Conservation (phyloP, 2,888 invertebrate species). For the Patella ulyssiponensis region DNA sequence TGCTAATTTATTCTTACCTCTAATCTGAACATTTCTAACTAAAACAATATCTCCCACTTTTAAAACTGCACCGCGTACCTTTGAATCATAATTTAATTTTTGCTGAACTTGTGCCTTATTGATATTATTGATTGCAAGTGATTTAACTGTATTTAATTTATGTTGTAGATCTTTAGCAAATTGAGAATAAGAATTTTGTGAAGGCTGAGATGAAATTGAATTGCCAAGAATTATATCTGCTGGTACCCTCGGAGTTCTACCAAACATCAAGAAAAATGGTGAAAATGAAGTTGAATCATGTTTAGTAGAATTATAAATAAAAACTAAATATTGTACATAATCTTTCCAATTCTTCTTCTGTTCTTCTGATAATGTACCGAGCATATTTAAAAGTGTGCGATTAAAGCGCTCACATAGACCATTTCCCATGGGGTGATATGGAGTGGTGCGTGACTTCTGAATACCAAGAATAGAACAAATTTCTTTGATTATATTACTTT, state of each 20-base stretch:
- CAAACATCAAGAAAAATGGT: slow-evolving; percentile 36
- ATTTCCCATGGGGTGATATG: slow-evolving; percentile 32
- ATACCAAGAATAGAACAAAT: slow-evolving; percentile 26
- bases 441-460: slow-evolving; percentile 30
- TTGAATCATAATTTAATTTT: slow-evolving; percentile 23
- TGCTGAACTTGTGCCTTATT: slow-evolving; percentile 14
- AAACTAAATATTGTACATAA: slow-evolving; percentile 22
- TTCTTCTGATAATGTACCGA: slow-evolving; percentile 28
- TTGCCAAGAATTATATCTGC: slow-evolving; percentile 29
- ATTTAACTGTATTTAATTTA: neutral
- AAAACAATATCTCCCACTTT: slow-evolving; percentile 19
- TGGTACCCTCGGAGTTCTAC: slow-evolving; percentile 32
- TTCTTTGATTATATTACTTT: slow-evolving; percentile 32
- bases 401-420: slow-evolving; percentile 32
- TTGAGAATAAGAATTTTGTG: neutral
- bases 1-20: neutral
- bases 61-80: slow-evolving; percentile 13
- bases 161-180: slow-evolving; percentile 11
- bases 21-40: neutral
- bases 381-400: slow-evolving; percentile 29
- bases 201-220: neutral
- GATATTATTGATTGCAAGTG: neutral
- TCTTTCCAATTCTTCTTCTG: slow-evolving; percentile 29
- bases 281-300: slow-evolving; percentile 31
- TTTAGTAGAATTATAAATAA: slow-evolving; percentile 32